phyloP scores from a whole-genome alignment of 2,113 vertebrate species.

The Pandion haliaetus region DNA sequence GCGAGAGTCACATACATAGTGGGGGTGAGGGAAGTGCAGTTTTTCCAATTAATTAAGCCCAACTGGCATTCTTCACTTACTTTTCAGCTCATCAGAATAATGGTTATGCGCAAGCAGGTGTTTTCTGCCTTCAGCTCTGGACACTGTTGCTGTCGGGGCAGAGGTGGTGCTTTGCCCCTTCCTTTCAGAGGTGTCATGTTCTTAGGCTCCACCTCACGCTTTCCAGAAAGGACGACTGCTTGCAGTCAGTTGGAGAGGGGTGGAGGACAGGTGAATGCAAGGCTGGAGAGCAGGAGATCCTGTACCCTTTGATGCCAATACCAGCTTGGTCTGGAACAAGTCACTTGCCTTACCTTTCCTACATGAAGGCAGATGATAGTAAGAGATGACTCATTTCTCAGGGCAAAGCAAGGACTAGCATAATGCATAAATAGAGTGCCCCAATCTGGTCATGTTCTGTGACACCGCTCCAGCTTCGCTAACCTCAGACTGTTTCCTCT shows the following conservation, averaged over 20 bases:
- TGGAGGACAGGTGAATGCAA: rapidly evolving
- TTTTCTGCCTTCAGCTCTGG: neutral
- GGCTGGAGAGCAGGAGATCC: neutral
- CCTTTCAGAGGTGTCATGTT: too few relatives aligned
- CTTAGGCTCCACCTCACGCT: rapidly evolving
- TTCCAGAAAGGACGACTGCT: neutral
- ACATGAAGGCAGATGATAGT: rapidly evolving
- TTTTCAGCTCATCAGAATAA: neutral
- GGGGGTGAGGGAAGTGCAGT: neutral
- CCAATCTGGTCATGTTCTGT: too few relatives aligned
- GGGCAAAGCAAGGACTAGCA: neutral
- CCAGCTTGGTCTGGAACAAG: neutral
- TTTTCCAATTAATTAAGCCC: neutral
- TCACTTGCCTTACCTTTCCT: rapidly evolving
- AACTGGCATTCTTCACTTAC: neutral
- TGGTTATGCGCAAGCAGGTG: rapidly evolving
- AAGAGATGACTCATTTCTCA: neutral
- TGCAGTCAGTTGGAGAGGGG: neutral
- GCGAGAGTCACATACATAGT: rapidly evolving
- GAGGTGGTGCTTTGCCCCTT: neutral
- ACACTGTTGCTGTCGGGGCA: neutral
- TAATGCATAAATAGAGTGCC: neutral
- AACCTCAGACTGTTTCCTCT: neutral
- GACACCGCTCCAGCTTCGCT: neutral
- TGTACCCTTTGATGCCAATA: too few relatives aligned